phyloP scores from a whole-genome alignment of 2,113 vertebrate species.

The Formicarius rufipectus region DNA sequence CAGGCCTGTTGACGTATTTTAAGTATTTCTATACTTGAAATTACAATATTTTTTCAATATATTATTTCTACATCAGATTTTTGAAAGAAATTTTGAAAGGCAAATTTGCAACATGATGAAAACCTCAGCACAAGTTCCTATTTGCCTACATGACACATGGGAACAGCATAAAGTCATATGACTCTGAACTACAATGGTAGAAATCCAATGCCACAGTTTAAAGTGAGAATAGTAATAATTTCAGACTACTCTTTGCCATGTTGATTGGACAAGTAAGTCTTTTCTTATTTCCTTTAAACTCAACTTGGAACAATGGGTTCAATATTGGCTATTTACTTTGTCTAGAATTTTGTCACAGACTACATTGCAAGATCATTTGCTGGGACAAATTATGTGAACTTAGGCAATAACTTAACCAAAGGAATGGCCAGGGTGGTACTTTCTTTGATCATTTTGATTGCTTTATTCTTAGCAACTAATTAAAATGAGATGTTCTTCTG shows the following conservation, averaged over 20 bases:
- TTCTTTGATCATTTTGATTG: background rate
- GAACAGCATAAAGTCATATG: background rate
- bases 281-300: background rate
- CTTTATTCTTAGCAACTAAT: background rate
- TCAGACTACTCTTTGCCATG: background rate
- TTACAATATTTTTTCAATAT: background rate
- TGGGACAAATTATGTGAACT: background rate
- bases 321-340: background rate
- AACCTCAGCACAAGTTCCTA: background rate
- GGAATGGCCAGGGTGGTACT: background rate
- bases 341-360: background rate
- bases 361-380: background rate
- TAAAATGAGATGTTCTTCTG: background rate
- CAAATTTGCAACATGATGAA: background rate
- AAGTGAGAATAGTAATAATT: background rate
- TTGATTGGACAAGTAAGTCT: background rate
- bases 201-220: background rate
- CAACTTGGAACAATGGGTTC: background rate
- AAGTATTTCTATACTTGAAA: background rate
- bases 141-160: background rate
- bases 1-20: background rate
- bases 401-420: background rate
- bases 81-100: background rate
- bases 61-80: background rate
- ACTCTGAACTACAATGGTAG: background rate